These are phyloP conservation scores for Eupithecia exiguata DNA, from an alignment of 2,888 invertebrate species.

Conservation along the genomic window DNA sequence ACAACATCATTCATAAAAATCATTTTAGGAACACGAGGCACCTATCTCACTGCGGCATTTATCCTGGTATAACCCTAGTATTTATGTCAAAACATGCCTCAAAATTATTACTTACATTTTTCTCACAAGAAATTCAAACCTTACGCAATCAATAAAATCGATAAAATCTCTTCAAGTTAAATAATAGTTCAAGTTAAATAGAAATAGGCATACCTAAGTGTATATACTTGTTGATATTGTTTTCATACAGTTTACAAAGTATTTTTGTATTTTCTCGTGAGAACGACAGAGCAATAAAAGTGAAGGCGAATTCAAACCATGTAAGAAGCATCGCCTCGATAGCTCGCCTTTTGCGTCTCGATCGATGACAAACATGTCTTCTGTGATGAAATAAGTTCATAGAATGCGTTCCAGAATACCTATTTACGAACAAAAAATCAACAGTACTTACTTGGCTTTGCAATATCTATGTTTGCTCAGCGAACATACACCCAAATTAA, in stretches of 20 bases:
- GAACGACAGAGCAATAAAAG: constrained; percentile 40
- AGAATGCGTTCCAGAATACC: constrained; percentile 62
- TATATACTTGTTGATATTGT: no score
- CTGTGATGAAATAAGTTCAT: constrained; percentile 65
- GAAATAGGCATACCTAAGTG: no score
- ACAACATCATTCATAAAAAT: no score
- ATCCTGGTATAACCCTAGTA: no score
- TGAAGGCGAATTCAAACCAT: constrained; percentile 44
- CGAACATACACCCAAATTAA: constrained; percentile 71
- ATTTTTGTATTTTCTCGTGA: constrained; percentile 32
- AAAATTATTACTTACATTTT: background rate
- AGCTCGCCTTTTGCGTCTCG: constrained; percentile 48
- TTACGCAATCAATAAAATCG: background rate
- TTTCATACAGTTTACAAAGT: no score
- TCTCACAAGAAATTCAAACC: background rate
- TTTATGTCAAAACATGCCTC: no score
- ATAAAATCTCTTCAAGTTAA: constrained; percentile 14
- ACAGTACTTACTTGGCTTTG: constrained; percentile 51
- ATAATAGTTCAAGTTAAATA: no score
- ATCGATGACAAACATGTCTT: constrained; percentile 59
- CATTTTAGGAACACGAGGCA: no score
- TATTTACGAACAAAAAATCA: constrained; percentile 63
- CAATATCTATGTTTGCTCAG: constrained; percentile 65
- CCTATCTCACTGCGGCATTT: no score
- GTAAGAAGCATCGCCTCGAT: constrained; percentile 47